Conservation (phyloP, 2,888 invertebrate genomes). For the Scelioninae gen. 2 region DNA sequence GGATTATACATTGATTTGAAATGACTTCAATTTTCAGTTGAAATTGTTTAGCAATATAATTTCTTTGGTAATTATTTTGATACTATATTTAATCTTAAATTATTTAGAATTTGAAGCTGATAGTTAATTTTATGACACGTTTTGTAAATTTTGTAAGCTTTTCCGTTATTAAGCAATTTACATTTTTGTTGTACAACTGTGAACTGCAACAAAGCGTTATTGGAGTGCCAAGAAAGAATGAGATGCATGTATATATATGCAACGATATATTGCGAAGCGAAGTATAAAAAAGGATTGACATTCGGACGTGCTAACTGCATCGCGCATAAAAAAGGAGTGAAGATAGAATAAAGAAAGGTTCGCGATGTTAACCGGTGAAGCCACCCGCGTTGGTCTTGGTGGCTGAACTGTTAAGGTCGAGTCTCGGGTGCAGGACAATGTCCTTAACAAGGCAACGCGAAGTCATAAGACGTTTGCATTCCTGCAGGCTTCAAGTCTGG, state of each 20-base stretch:
- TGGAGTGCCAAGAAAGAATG: slow-evolving; percentile 7
- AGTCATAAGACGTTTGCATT: slow-evolving; percentile 56
- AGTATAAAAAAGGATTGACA: slow-evolving; percentile 13
- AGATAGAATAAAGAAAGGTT: slow-evolving; percentile 29
- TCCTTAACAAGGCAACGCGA: slow-evolving; percentile 59
- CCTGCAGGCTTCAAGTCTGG: slow-evolving; percentile 37
- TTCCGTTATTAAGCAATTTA: no score
- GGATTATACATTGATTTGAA: no score
- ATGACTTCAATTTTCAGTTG: no score
- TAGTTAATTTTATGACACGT: no score
- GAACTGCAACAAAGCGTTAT: neutral
- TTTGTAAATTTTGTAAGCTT: no score
- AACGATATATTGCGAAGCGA: neutral
- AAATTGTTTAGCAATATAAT: no score
- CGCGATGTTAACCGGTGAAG: slow-evolving; percentile 25
- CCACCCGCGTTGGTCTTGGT: slow-evolving; percentile 50
- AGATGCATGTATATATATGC: no score
- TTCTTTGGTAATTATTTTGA: no score
- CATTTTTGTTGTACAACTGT: no score
- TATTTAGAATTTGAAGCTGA: no score
- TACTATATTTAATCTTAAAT: no score
- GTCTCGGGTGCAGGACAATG: slow-evolving; percentile 59
- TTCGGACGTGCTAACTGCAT: slow-evolving; percentile 32
- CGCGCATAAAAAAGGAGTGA: slow-evolving; percentile 22
- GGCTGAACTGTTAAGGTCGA: slow-evolving; percentile 59